Evolutionary conservation across 2,797 vertebrate species (phyloP), one percentile per base, ranked within the genome.

Genomic region (Garrulus glandarius): DNA sequence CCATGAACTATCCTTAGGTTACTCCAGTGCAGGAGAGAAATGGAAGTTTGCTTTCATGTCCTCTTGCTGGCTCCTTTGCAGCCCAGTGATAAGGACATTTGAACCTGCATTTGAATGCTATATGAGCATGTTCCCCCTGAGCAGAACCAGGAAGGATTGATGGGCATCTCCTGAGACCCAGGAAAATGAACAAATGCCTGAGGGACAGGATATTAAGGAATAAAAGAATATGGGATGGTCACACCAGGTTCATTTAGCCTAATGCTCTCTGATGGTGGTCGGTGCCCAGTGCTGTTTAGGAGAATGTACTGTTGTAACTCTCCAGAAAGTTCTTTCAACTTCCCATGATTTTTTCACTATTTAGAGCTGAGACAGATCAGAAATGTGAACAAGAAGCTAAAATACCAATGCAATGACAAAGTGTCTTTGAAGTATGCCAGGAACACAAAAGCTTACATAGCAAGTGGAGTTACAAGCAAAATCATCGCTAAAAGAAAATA

Each of bases 301-400:
- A 83, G 15, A 87, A 65, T 0, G 7, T 3, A 57, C 15, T 43
- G 22, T 13, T 0, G 0, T 23, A 26, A 32, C 20, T 55, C 30
- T 65, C 61, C 53, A 68, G 34, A 68, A 68, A 1, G 1, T 47
- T 76, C 20, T 72, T 76, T 19, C 24, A 87, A 30, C 6, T 59
- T 67, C 21, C 23, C 29, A 4, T 29, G 11, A 7, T 39, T 92
- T 67, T 76, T 72, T 77, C 34, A 15, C 37, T 87, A 9, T 50
- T 84, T 79, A 56, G 32, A 69, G 43, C 12, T 23, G 14, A 86
- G 20, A 59, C 1, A n/a, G 34, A 72, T 60, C 30, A 83, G 83
- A 88, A 87, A 74, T 22, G 12, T 20, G 34, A 74, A 41, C 15
- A 67, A 60, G 49, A 83, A n/a, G 19, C 7, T 74, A 56, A 91